Evolutionary conservation across 2,888 invertebrate species (phyloP), one percentile per base, ranked within the genome.

Genomic region (Anthophora plumipes): DNA sequence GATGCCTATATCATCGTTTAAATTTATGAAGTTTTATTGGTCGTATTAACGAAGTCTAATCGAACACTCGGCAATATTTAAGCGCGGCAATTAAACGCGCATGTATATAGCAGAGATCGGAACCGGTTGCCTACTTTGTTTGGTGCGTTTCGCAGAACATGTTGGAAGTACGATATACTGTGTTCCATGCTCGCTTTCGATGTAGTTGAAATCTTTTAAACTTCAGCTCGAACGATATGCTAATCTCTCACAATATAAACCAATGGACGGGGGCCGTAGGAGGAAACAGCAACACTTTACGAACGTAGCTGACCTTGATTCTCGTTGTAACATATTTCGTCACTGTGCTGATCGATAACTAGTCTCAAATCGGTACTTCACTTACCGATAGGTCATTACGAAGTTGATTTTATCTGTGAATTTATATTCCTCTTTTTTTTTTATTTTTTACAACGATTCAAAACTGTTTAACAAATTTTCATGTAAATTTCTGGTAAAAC

Each of bases 101-200:
- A 50, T 57, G 48, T 14, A 37, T 14, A 37, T 61, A 71, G 71
- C 6, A 37, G 61, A 39, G 54, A 71, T 63, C 57, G 22, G 43
- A 78, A 80, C 80, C 78, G 80, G 80, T 80, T 68, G 22, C 78
- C n/a, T 72, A 68, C 71, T 71, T 61, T 57, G 71, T 67, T 39
- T 54, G 25, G 57, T 57, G 61, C 46, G 17, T 59, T 80, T 80
- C 80, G 41, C 50, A 57, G 67, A 80, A 63, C 55, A 64, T 57
- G 66, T 70, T 60, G 57, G 63, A 78, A 80, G 78, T 71, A 67
- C 71, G 75, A 60, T 80, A 81, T 43, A 70, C 39, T 20, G 41
- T 52, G 60, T 43, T 57, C 50, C 12, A 39, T 68, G 50, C 11
- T 76, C 50, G 54, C 73, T 43, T 79, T 81, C 69, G n/a, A 66